Conservation (phyloP, 2,888 invertebrate genomes). For the Eulithis prunata region DNA sequence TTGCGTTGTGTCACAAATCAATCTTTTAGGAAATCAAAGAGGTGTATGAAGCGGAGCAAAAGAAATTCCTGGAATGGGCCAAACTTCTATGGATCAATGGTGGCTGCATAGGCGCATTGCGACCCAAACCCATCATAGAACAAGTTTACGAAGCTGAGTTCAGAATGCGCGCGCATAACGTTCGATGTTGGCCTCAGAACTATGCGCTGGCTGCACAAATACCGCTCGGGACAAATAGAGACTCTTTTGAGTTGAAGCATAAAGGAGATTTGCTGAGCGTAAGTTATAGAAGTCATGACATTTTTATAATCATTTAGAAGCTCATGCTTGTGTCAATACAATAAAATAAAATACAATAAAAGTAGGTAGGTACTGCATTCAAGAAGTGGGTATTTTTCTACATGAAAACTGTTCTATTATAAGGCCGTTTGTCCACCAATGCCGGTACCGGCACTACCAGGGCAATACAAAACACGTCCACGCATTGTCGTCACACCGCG, state of each 20-base stretch:
- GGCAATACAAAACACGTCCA: too few relatives aligned
- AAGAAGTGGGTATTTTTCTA: too few relatives aligned
- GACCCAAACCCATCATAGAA: conserved; percentile 65
- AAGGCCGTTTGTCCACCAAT: too few relatives aligned
- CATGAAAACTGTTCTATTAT: too few relatives aligned
- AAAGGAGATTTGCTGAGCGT: conserved; percentile 62
- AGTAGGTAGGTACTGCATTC: too few relatives aligned
- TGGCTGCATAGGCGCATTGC: conserved; percentile 64
- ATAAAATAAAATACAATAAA: too few relatives aligned
- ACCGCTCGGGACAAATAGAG: conserved; percentile 48
- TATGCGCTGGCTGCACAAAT: conserved; percentile 69
- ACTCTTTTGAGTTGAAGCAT: conserved; percentile 49
- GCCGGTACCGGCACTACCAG: too few relatives aligned
- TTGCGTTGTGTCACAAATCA: too few relatives aligned
- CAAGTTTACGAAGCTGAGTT: conserved; percentile 66
- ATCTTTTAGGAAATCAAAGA: conserved; percentile 57
- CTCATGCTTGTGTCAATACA: too few relatives aligned
- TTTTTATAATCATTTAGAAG: too few relatives aligned
- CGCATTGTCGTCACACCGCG: too few relatives aligned
- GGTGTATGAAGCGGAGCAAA: conserved; percentile 63
- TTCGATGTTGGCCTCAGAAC: conserved; percentile 57
- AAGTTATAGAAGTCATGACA: conserved; percentile 41
- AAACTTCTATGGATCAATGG: conserved; percentile 59
- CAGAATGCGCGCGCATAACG: conserved; percentile 52
- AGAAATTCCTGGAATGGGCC: conserved; percentile 71